These are phyloP conservation scores for Tenebrio molitor DNA, from an alignment of 1,140 invertebrate genomes.

Conservation along the genomic window DNA sequence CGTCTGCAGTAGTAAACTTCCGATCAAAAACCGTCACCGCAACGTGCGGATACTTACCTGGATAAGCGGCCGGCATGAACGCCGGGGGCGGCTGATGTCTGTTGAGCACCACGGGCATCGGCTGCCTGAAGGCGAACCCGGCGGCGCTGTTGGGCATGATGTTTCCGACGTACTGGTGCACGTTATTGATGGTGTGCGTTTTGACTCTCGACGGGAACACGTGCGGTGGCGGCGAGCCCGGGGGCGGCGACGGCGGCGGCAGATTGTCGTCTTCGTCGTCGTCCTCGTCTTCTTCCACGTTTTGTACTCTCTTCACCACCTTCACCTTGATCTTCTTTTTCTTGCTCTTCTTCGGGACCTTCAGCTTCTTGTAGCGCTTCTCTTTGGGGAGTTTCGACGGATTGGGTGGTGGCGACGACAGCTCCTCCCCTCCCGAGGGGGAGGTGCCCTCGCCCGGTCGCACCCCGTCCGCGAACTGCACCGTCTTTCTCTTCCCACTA, in stretches of 20 bases:
- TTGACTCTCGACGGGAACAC: conserved; percentile 68
- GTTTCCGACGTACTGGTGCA: conserved; percentile 49
- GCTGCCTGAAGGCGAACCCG: conserved; percentile 1
- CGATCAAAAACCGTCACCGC: background rate
- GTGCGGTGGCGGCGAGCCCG: conserved; percentile 72
- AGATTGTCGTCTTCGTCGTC: conserved; percentile 70
- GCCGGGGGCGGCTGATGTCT: background rate
- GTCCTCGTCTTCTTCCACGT: conserved; percentile 30
- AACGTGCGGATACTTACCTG: background rate
- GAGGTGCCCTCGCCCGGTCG: conserved; percentile 77
- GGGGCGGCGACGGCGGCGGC: conserved; percentile 71
- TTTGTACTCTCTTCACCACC: conserved; percentile 54
- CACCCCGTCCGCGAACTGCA: conserved; percentile 76
- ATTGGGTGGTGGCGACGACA: conserved; percentile 75
- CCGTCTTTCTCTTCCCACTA: conserved; percentile 64
- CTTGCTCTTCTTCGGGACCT: conserved; percentile 67
- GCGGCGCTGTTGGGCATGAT: conserved; percentile 2
- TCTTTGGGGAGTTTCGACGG: conserved; percentile 64
- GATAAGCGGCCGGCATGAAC: background rate
- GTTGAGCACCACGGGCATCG: conserved; percentile 10
- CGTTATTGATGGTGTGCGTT: conserved; percentile 59
- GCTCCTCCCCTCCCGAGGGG: conserved; percentile 75
- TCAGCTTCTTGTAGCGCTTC: conserved; percentile 69
- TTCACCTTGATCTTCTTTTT: conserved; percentile 70
- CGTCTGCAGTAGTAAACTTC: conserved; percentile 11